Base-by-base conservation (phyloP, 1,140 invertebrate species). In the Venturia canescens region DNA sequence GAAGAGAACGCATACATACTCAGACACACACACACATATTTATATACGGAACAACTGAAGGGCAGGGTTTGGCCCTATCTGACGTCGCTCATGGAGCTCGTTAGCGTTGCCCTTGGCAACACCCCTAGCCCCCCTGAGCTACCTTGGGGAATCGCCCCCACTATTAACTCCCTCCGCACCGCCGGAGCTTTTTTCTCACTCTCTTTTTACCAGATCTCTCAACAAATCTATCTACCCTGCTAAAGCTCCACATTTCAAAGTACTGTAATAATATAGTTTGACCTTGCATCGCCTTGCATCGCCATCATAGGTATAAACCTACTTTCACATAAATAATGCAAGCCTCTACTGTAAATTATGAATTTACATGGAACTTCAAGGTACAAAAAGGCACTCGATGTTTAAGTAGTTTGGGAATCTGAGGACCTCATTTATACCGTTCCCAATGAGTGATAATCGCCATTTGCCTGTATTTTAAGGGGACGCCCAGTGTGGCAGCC, bases 41-140 rank as follows among this genome's bases (percentile, higher is more conserved):
- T 82, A 80, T 80, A 83, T 69, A 31, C 4, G 31, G 1, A 69
- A 29, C 27, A 50, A 18, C 1, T 60, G 78, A 84, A 82, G 83
- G 81, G 85, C 79, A 89, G 88, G 87, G 84, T 89, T 44, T 77
- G 53, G 87, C 89, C 89, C 89, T 91, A 90, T 91, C 90, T 90
- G 87, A 90, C 90, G 89, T 91, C 90, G 90, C 89, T 91, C 90
- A 91, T 90, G 89, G 89, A 91, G 89, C 90, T 91, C 90, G 90
- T 91, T 91, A 91, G 90, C 89, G 90, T 91, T 91, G 88, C 90
- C 90, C 87, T 71, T 91, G 84, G 90, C 89, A 91, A 91, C 90
- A 86, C 90, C 90, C 88, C 86, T 83, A 85, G 80, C 77, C 66
- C 82, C 57, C 57, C 26, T 60, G 60, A 74, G 48, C 48, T 66